Percentiles rank a stretch among this genome's conserved stretches.
These are phyloP conservation scores for Passerculus sandwichensis DNA, from an alignment of 2,797 vertebrate species.

Conservation along the genomic window DNA sequence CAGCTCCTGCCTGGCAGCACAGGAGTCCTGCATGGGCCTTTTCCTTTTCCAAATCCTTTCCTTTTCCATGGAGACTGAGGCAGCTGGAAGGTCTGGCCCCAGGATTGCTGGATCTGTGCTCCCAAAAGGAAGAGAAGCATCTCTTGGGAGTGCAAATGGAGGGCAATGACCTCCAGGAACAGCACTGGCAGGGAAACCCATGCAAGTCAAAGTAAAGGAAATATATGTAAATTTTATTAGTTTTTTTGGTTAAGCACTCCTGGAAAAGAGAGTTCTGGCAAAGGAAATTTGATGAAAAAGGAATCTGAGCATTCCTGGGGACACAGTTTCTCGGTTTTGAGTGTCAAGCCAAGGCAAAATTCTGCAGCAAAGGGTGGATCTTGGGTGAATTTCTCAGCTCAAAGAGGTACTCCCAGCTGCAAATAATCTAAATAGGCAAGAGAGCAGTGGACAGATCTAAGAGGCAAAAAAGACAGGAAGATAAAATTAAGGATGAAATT, in stretches of 20 bases:
- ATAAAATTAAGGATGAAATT: not conserved
- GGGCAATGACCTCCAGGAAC: not conserved
- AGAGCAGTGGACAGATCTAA: not conserved
- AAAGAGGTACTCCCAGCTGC: not conserved
- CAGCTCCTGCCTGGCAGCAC: not conserved
- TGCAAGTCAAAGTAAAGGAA: not conserved
- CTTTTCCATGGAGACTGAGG: not conserved
- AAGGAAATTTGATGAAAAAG: not conserved
- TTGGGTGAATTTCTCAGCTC: not conserved
- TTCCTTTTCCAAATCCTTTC: not conserved
- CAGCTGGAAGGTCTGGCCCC: not conserved
- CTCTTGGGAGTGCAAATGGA: not conserved
- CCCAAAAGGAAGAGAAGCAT: not conserved
- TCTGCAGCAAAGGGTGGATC: not conserved
- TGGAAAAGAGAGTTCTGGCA: not conserved
- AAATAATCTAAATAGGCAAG: not conserved
- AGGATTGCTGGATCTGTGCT: not conserved
- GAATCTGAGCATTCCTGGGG: not conserved
- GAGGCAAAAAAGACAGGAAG: not conserved
- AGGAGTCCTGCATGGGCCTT: not conserved
- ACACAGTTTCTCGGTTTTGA: not conserved
- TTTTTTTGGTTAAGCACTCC: not conserved
- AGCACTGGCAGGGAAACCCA: not conserved
- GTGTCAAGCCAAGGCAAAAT: not conserved
- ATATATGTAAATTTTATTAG: not conserved